Evolutionary conservation across 2,113 vertebrate genomes (phyloP), one percentile per base, ranked within the genome.

Genomic region (Nematolebias whitei): DNA sequence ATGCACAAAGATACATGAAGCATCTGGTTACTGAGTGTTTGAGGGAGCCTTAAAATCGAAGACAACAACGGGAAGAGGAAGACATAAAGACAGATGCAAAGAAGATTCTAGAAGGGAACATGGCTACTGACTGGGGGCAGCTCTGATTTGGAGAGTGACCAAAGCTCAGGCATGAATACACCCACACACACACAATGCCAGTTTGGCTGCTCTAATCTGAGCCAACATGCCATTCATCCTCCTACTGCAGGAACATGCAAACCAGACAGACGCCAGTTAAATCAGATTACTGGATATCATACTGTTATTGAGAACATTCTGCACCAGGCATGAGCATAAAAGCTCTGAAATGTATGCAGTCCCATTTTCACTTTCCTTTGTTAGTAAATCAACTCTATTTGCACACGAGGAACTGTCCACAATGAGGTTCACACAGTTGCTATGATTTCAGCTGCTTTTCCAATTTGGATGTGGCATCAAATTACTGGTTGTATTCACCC

Each of bases 171-270:
- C 74, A 48, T 16, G n/a, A 66, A 77, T 22, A 48, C 43, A 55
- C 52, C 63, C 50, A 71, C 29, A 58, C 6, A 60, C 71, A 68
- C 40, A 74, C 56, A 20, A 64, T 71, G 88, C 80, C 82, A 87
- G 78, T 70, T 80, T 20, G 14, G 62, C 56, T 50, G 71, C 70
- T 73, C 57, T 80, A 85, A 87, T 89, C 67, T 67, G 26, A 41
- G 60, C 66, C 55, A 74, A 85, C 80, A 76, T 71, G 82, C 68
- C 71, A 88, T 88, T 89, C 85, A 89, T 90, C 82, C 80, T 87
- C 82, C 83, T 75, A 80, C 83, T 71, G 78, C 40, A 67, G 78
- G 70, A 85, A 75, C 74, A 80, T 60, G 73, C 63, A 80, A 52
- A 47, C 39, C 8, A 5, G 52, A 66, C 35, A 84, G 65, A 67